Evolutionary conservation across 2,797 vertebrate genomes (phyloP).

Genomic region (Novumbra hubbsi): DNA sequence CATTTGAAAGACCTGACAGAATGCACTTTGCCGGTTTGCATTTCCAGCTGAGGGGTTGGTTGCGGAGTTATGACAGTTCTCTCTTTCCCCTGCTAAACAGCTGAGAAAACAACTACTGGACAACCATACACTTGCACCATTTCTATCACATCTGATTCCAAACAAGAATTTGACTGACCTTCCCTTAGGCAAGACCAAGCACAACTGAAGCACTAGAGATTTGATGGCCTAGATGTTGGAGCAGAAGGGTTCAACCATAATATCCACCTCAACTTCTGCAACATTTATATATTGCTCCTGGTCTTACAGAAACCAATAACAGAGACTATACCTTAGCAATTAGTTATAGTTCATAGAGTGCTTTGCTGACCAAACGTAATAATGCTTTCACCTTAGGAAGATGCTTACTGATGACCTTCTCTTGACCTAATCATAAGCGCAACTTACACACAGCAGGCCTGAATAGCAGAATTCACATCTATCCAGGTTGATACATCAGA

Average conservation of each 20-base stretch:
- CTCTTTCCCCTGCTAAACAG: not conserved
- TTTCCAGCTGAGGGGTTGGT: constrained; percentile 44
- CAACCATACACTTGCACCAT: not conserved
- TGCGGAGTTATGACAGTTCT: constrained; percentile 47
- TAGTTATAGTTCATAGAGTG: not conserved
- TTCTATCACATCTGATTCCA: constrained; percentile 32
- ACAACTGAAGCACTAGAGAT: not conserved
- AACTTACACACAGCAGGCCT: not conserved
- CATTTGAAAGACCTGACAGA: constrained; percentile 36
- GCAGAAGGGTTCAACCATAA: too few relatives aligned
- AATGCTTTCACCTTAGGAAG: not conserved
- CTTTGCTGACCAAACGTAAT: not conserved
- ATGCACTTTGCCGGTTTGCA: constrained; percentile 34
- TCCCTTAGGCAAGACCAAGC: constrained; percentile 17
- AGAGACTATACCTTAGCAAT: not conserved
- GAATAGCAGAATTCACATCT: not conserved
- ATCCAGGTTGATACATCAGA: not conserved
- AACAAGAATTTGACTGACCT: constrained; percentile 21
- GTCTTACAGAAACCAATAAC: not conserved
- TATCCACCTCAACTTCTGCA: not conserved
- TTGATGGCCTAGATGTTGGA: not conserved
- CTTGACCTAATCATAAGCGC: not conserved
- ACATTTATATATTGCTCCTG: not conserved
- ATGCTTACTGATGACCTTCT: not conserved
- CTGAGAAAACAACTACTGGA: not conserved